Base-by-base conservation (phyloP, 2,113 vertebrate species). In the Thermophis baileyi region DNA sequence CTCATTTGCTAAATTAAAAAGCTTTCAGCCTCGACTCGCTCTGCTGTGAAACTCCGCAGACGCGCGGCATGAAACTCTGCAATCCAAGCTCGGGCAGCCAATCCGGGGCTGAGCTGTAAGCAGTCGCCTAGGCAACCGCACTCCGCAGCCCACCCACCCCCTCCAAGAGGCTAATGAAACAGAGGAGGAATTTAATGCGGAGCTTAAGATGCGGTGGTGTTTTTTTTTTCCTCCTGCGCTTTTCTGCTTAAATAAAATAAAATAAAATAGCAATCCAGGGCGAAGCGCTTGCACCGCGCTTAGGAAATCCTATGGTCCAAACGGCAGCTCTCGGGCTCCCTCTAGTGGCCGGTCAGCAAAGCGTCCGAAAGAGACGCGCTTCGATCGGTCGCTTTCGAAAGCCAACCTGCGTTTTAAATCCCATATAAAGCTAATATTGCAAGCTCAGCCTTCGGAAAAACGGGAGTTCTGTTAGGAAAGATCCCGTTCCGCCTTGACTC, bases 21-120 rank as follows among this genome's bases (percentile, higher is more conserved):
- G 94, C 96, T 95, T 91, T 95, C 93, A 94, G 94, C 63, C 95
- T 94, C 89, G 96, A 95, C 94, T 96, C 94, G 95, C 95, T 95
- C 95, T 0, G 0, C 94, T 94, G 91, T 92, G 92, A 94, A 95
- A 95, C 95, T 96, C 95, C 49, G 95, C 94, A 95, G 95, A 96
- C 96, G 93, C 95, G 94, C 93, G 0, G 60, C 91, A 94, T 96
- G 96, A 96, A 95, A 96, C 96, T 94, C 97, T 95, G 96, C 97
- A 97, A 97, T 97, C 97, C 97, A 96, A 96, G 95, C 94, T 95
- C 95, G 94, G 96, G 96, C 96, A 96, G 96, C 96, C 96, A 96
- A 96, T 97, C 96, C 96, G 96, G 95, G 96, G 93, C 94, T 96
- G 95, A 96, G 96, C 96, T 96, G 95, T 94, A 90, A 95, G 95